Conservation (phyloP, 1,140 invertebrate genomes). For the Subanguina moxae region DNA sequence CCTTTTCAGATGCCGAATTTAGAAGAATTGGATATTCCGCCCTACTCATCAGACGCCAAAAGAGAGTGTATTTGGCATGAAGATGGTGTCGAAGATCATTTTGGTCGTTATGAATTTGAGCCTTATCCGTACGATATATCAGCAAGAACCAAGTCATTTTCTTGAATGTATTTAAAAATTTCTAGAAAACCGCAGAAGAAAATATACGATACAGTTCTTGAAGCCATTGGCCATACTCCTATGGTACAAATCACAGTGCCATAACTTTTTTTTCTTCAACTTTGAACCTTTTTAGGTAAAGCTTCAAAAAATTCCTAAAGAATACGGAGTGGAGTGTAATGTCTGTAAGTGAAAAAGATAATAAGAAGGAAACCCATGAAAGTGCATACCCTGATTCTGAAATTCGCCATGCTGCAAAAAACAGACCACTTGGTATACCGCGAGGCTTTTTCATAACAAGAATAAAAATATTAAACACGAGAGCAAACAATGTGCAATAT, state of each 20-base stretch:
- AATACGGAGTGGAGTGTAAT: slow-evolving; percentile 81
- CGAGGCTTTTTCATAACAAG: too few relatives aligned
- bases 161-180: neutral
- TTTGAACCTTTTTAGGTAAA: slow-evolving; percentile 55
- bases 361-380: too few relatives aligned
- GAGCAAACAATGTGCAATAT: too few relatives aligned
- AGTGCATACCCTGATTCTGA: slow-evolving; percentile 6
- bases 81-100: slow-evolving; percentile 38
- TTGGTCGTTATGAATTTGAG: slow-evolving; percentile 15
- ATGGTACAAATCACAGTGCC: slow-evolving; percentile 79
- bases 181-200: slow-evolving; percentile 51
- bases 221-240: slow-evolving; percentile 86
- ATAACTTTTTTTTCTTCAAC: slow-evolving; percentile 67
- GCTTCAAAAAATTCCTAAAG: slow-evolving; percentile 75
- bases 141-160: neutral
- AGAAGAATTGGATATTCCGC: neutral
- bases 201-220: slow-evolving; percentile 74
- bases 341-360: slow-evolving; percentile 75
- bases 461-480: too few relatives aligned
- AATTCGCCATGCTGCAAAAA: too few relatives aligned
- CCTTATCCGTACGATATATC: neutral
- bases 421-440: too few relatives aligned
- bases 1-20: neutral
- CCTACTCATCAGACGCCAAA: slow-evolving; percentile 12
- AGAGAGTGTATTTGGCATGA: slow-evolving; percentile 32